Conservation (phyloP, 2,113 vertebrate genomes). For the Triplophysa rosa region DNA sequence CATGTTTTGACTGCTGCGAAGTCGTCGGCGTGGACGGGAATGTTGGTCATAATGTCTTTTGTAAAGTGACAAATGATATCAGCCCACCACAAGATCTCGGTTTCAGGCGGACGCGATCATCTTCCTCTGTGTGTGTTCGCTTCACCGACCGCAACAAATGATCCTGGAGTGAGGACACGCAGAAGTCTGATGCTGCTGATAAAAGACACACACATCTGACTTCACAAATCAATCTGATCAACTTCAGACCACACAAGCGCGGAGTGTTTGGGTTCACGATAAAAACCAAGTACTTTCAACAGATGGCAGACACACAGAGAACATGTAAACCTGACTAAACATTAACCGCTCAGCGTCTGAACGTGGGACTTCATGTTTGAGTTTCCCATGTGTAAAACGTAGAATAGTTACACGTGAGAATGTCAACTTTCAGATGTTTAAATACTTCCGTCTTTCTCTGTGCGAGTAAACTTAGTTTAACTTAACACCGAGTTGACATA, state of each 20-base stretch:
- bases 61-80: slow-evolving; percentile 78
- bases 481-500: too few relatives aligned
- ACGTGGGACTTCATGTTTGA: neutral
- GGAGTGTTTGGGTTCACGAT: neutral
- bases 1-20: slow-evolving; percentile 14
- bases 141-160: slow-evolving; percentile 70
- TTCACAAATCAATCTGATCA: slow-evolving; percentile 15
- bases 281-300: neutral
- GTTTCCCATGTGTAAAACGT: neutral
- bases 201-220: slow-evolving; percentile 16
- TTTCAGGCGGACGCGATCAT: slow-evolving; percentile 73
- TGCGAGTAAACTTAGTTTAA: too few relatives aligned
- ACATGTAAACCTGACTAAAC: slow-evolving; percentile 38
- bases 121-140: slow-evolving; percentile 70
- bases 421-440: neutral
- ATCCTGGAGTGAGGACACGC: slow-evolving; percentile 43
- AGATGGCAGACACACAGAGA: slow-evolving; percentile 35
- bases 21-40: slow-evolving; percentile 55
- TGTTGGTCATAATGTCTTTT: slow-evolving; percentile 67
- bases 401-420: neutral
- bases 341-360: slow-evolving; percentile 34
- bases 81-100: slow-evolving; percentile 65
- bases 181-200: slow-evolving; percentile 28
- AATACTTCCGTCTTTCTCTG: too few relatives aligned
- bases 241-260: neutral